Evolutionary conservation across 2,113 vertebrate species (phyloP).

Genomic region (Notothenia rossii): DNA sequence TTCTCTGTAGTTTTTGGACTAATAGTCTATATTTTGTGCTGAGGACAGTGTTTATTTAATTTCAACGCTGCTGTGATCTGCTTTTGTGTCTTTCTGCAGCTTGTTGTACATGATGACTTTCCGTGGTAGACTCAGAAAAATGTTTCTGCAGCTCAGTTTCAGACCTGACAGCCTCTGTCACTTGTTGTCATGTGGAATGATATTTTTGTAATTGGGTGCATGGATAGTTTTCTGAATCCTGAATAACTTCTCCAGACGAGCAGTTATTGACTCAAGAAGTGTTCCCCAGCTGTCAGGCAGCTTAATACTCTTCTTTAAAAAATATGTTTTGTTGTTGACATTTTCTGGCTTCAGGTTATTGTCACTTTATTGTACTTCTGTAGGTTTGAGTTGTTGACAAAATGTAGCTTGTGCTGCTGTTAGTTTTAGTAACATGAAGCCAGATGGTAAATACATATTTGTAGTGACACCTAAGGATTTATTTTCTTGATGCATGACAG

Average conservation of each 20-base stretch:
- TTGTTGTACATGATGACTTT: conserved; percentile 27
- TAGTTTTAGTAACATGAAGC: not conserved
- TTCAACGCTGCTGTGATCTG: conserved; percentile 21
- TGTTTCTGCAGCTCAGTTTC: conserved; percentile 24
- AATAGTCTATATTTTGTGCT: conserved; percentile 20
- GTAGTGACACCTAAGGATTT: not conserved
- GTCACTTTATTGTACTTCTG: conserved; percentile 1
- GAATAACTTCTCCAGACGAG: conserved; percentile 38
- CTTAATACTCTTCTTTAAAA: conserved; percentile 24
- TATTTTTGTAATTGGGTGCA: conserved; percentile 56
- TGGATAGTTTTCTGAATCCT: conserved; percentile 42
- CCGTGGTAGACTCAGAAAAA: conserved; percentile 24
- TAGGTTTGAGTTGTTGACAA: conserved; percentile 5
- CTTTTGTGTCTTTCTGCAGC: conserved; percentile 16
- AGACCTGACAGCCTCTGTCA: conserved; percentile 59
- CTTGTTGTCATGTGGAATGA: conserved; percentile 31
- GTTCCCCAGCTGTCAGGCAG: conserved; percentile 21
- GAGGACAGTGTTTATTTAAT: conserved; percentile 23
- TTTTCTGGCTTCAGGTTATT: conserved; percentile 28
- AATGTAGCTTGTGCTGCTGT: not conserved
- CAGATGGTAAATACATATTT: not conserved
- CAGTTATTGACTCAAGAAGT: conserved; percentile 52
- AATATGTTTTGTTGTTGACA: not conserved
- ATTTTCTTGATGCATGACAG: not conserved
- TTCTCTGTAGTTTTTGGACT: conserved; percentile 34